phyloP scores from a whole-genome alignment of 2,888 invertebrate species.

The Trichopoda pennipes region DNA sequence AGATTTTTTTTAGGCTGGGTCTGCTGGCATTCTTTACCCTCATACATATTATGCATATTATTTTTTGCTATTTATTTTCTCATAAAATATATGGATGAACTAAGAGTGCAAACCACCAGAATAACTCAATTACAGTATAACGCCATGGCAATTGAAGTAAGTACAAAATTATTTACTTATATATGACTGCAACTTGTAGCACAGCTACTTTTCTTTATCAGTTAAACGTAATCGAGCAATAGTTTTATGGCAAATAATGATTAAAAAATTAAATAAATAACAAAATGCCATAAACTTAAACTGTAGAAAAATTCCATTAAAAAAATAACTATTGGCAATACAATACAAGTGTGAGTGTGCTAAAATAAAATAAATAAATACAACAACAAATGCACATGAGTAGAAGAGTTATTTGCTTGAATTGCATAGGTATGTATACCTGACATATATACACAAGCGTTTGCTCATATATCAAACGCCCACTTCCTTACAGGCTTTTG shows the following conservation, averaged over 20 bases:
- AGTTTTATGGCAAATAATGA: slow-evolving; percentile 37
- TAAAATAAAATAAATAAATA: too few species aligned
- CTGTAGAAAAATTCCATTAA: slow-evolving; percentile 2
- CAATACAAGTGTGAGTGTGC: not conserved
- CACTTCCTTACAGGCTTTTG: slow-evolving; percentile 58
- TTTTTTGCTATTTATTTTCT: not conserved
- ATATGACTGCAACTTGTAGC: slow-evolving; percentile 38
- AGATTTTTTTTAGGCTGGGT: not conserved
- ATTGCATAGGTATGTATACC: too few species aligned
- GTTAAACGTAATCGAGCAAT: slow-evolving; percentile 63
- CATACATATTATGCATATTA: slow-evolving; percentile 12
- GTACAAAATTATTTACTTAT: slow-evolving; percentile 10
- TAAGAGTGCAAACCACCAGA: slow-evolving; percentile 55
- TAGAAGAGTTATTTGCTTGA: too few species aligned
- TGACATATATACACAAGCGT: not conserved
- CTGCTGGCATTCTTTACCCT: slow-evolving; percentile 20
- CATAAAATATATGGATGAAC: slow-evolving; percentile 33
- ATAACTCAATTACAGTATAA: slow-evolving; percentile 63
- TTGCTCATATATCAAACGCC: slow-evolving; percentile 64
- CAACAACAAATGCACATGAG: too few species aligned
- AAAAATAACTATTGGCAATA: not conserved
- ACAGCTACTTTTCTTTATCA: slow-evolving; percentile 65
- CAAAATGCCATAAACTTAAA: slow-evolving; percentile 68
- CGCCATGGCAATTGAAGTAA: slow-evolving; percentile 46
- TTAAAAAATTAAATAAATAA: slow-evolving; percentile 37